Conservation (phyloP, 2,888 invertebrate species). For the Ptilodon capucinus region DNA sequence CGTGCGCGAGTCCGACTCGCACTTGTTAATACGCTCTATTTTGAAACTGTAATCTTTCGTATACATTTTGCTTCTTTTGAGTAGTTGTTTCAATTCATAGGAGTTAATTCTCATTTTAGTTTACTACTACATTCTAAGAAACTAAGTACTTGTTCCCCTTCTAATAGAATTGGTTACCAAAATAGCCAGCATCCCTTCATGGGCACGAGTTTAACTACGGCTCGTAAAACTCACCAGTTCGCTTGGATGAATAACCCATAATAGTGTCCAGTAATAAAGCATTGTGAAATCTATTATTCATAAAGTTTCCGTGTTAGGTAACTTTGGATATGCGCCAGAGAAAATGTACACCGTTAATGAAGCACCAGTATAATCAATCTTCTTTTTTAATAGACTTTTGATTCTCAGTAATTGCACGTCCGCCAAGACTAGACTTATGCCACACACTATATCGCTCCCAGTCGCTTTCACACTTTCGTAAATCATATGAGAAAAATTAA, state of each 20-base stretch:
- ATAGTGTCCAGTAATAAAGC: slow-evolving; percentile 16
- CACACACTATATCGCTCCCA: too few species aligned
- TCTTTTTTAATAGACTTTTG: slow-evolving; percentile 1
- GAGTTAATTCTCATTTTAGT: background rate
- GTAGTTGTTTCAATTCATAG: background rate
- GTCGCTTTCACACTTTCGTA: too few species aligned
- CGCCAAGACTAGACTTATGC: too few species aligned
- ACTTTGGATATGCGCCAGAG: background rate
- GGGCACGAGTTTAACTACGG: slow-evolving; percentile 13
- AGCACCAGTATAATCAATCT: background rate
- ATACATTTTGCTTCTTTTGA: background rate
- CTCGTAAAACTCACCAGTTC: slow-evolving; percentile 27
- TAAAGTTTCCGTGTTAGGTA: background rate
- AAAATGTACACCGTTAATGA: background rate
- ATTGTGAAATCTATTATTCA: background rate
- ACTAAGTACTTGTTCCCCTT: slow-evolving; percentile 10
- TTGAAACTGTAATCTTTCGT: too few species aligned
- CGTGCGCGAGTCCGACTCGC: too few species aligned
- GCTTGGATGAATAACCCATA: slow-evolving; percentile 11
- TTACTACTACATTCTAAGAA: background rate
- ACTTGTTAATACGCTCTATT: too few species aligned
- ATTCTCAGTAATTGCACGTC: too few species aligned
- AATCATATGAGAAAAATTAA: too few species aligned
- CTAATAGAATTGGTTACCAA: slow-evolving; percentile 20
- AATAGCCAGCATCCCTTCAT: slow-evolving; percentile 30